Conservation (phyloP, 2,888 invertebrate genomes). For the Myopa tessellatipennis region DNA sequence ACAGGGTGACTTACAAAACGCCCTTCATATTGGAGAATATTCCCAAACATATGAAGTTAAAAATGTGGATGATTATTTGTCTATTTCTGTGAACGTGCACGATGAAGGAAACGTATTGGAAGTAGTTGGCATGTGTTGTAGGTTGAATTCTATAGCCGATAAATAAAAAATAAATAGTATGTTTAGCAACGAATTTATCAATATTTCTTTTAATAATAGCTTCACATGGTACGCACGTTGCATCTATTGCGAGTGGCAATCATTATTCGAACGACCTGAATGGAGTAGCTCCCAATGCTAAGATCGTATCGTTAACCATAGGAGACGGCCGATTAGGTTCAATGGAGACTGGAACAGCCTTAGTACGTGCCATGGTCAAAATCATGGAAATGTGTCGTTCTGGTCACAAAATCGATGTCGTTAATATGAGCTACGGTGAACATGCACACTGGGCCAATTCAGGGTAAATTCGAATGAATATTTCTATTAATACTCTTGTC, state of each 20-base stretch:
- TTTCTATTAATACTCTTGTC: no score
- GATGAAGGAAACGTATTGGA: slow-evolving; percentile 91
- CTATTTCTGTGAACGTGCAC: slow-evolving; percentile 91
- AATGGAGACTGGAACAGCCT: slow-evolving; percentile 96
- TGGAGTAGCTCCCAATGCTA: slow-evolving; percentile 97
- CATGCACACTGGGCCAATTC: slow-evolving; percentile 90
- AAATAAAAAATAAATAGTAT: neutral
- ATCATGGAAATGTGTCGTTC: slow-evolving; percentile 79
- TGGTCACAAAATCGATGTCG: slow-evolving; percentile 79
- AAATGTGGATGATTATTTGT: slow-evolving; percentile 83
- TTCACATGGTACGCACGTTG: slow-evolving; percentile 97
- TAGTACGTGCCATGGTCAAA: slow-evolving; percentile 91
- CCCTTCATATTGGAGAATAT: slow-evolving; percentile 84
- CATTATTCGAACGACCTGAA: slow-evolving; percentile 86
- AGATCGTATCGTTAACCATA: slow-evolving; percentile 91
- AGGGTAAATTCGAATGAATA: slow-evolving; percentile 74
- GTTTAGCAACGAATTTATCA: neutral
- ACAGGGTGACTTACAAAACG: slow-evolving; percentile 82
- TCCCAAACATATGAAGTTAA: slow-evolving; percentile 83
- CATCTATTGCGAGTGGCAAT: slow-evolving; percentile 93
- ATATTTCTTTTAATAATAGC: slow-evolving; percentile 71
- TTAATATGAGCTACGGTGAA: slow-evolving; percentile 99
- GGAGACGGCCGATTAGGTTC: slow-evolving; percentile 92
- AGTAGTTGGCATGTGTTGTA: slow-evolving; percentile 94
- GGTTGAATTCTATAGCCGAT: slow-evolving; percentile 64